These are phyloP conservation scores for Sipunculus nudus DNA, from an alignment of 2,888 invertebrate species.

Conservation along the genomic window DNA sequence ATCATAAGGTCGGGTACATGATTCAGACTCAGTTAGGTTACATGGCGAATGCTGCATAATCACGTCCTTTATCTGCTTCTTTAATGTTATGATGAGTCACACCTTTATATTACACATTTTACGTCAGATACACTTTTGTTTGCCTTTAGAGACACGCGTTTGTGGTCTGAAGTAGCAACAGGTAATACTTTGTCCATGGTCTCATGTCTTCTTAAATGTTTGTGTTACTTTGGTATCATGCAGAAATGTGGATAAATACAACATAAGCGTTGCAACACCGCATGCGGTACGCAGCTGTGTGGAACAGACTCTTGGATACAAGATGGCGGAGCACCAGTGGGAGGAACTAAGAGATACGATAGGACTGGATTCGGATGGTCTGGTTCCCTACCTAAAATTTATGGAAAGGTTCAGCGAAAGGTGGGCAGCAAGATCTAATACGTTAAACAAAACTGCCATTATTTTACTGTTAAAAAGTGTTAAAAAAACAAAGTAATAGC, in stretches of 20 bases:
- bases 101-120: too few species aligned
- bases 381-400: constrained; percentile 47
- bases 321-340: constrained; percentile 47
- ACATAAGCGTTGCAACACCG: constrained; percentile 44
- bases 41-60: too few species aligned
- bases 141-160: too few species aligned
- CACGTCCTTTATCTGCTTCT: too few species aligned
- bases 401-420: constrained; percentile 46
- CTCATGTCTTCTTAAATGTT: too few species aligned
- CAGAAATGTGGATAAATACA: constrained; percentile 49
- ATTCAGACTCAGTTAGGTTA: too few species aligned
- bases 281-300: constrained; percentile 46
- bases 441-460: neutral
- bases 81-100: too few species aligned
- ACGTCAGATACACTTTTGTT: too few species aligned
- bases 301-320: constrained; percentile 45
- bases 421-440: constrained; percentile 30
- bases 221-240: too few species aligned
- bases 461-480: constrained; percentile 1
- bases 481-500: neutral
- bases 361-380: constrained; percentile 46
- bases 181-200: too few species aligned
- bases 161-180: too few species aligned
- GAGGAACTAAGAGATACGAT: constrained; percentile 42
- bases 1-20: too few species aligned